Percentiles rank a stretch among this genome's conserved stretches.
Conservation (phyloP, 2,797 vertebrate genomes). For the Rhinoraja longicauda region DNA sequence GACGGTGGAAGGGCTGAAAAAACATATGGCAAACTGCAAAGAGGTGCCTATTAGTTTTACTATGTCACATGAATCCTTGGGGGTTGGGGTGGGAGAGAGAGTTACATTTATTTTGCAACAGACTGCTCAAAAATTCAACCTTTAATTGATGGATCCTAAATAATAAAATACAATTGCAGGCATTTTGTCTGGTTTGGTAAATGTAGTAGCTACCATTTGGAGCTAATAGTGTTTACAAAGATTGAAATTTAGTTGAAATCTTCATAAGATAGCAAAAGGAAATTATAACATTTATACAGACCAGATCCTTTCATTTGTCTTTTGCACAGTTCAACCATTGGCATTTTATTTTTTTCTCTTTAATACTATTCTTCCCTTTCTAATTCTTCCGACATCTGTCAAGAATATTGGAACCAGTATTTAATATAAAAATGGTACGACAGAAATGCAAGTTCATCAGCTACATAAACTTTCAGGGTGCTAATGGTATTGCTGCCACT, state of each 20-base stretch:
- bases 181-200: neutral
- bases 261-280: no score
- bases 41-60: conserved; percentile 56
- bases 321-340: no score
- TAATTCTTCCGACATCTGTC: no score
- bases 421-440: no score
- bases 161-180: neutral
- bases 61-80: neutral
- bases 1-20: conserved; percentile 89
- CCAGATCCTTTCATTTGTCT: no score
- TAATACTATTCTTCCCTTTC: no score
- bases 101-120: neutral
- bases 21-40: conserved; percentile 83
- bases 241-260: neutral
- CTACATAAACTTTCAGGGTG: no score
- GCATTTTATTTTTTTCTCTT: no score
- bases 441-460: no score
- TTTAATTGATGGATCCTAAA: neutral
- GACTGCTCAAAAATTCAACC: neutral
- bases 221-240: neutral
- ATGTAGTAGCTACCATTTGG: neutral
- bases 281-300: no score
- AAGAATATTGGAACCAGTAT: no score
- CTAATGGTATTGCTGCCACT: no score
- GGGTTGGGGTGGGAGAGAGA: neutral